A percentile compares a stretch with the other conserved stretches of the same genome.
Conservation (phyloP, 2,888 invertebrate genomes). For the Dorcus parallelipipedus region DNA sequence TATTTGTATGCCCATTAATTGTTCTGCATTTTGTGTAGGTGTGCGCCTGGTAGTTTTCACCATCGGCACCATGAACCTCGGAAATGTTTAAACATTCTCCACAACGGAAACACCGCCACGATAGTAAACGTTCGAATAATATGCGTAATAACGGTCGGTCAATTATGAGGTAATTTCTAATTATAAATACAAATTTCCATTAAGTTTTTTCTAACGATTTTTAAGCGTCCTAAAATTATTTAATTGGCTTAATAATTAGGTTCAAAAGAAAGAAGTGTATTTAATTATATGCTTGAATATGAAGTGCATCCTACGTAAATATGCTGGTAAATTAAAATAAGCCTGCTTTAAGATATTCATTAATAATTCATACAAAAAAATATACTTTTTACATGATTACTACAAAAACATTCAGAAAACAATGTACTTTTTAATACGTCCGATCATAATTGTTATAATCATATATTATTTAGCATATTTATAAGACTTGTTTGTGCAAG, state of each 20-base stretch:
- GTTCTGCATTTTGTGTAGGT: conserved; percentile 31
- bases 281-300: conserved; percentile 17
- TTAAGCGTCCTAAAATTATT: background rate
- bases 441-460: too few species aligned
- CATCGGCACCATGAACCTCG: background rate
- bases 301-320: conserved; percentile 15
- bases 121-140: too few species aligned
- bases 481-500: too few species aligned
- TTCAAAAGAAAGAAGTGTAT: conserved; percentile 1
- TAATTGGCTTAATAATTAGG: background rate
- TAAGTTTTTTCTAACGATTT: conserved; percentile 11
- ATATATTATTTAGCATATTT: too few species aligned
- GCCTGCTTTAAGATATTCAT: conserved; percentile 16
- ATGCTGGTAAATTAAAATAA: conserved; percentile 8
- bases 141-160: background rate
- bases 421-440: too few species aligned
- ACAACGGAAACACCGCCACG: background rate
- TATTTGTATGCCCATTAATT: conserved; percentile 45
- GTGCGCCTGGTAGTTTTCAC: conserved; percentile 9
- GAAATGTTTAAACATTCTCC: background rate
- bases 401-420: too few species aligned
- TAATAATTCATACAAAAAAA: conserved; percentile 17
- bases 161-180: conserved; percentile 16
- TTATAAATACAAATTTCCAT: conserved; percentile 16
- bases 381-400: too few species aligned